These are phyloP conservation scores for Hypocryptadius cinnamomeus DNA, from an alignment of 2,113 vertebrate genomes.

Conservation along the genomic window DNA sequence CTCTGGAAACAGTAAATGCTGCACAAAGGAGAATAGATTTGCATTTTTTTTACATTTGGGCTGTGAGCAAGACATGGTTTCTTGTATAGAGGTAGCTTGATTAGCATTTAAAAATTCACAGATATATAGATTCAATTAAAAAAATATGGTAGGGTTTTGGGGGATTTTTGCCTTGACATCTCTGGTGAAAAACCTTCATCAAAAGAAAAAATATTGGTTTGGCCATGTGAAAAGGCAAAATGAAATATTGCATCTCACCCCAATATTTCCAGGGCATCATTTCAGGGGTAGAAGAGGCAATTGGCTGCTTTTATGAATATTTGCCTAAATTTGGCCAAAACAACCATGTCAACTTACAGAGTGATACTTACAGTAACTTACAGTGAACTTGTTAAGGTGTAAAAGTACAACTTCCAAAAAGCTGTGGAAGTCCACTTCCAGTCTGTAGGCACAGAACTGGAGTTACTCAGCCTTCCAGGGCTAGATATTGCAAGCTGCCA, in stretches of 20 bases:
- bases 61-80: not conserved
- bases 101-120: not conserved
- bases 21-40: not conserved
- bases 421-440: not conserved
- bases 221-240: not conserved
- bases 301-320: not conserved
- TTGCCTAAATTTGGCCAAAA: not conserved
- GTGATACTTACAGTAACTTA: not conserved
- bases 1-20: not conserved
- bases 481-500: not conserved
- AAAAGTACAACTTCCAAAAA: not conserved
- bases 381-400: not conserved
- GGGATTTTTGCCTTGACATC: not conserved
- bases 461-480: not conserved
- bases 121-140: too few relatives aligned
- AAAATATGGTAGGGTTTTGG: not conserved
- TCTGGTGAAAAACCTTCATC: not conserved
- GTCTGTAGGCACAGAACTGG: not conserved
- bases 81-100: not conserved
- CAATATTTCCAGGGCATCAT: not conserved
- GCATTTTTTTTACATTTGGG: not conserved
- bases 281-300: not conserved
- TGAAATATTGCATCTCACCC: not conserved
- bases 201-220: not conserved
- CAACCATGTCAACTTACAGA: not conserved